Conservation (phyloP, 2,888 invertebrate species). For the Silvanus unidentatus region DNA sequence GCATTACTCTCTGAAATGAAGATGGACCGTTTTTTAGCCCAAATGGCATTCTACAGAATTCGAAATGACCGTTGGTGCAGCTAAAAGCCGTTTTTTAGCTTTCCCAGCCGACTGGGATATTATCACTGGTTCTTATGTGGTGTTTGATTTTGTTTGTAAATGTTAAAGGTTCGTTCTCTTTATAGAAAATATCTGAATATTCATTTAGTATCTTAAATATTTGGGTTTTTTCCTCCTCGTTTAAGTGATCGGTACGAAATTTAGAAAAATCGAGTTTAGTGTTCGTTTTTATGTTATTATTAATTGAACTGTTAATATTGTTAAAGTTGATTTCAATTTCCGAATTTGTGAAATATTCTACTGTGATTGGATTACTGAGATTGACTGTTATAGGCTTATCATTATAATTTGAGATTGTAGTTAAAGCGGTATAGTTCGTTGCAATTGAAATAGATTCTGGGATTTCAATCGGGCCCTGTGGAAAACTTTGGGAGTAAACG, state of each 20-base stretch:
- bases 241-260: constrained; percentile 12
- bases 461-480: constrained; percentile 15
- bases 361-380: constrained; percentile 13
- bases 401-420: constrained; percentile 13
- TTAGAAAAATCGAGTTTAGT: no score
- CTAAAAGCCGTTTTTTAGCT: constrained; percentile 27
- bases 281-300: no score
- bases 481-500: no score
- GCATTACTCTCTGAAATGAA: constrained; percentile 29
- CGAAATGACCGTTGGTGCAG: constrained; percentile 24
- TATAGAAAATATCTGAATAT: constrained; percentile 18
- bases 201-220: constrained; percentile 10
- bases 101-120: constrained; percentile 18
- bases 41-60: constrained; percentile 29
- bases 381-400: constrained; percentile 2
- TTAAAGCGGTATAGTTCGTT: constrained; percentile 11
- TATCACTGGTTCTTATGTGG: constrained; percentile 11
- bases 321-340: neutral
- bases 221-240: constrained; percentile 15
- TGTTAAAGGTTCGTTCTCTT: constrained; percentile 8
- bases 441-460: constrained; percentile 12
- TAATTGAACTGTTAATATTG: no score
- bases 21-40: constrained; percentile 28
- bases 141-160: constrained; percentile 25
- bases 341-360: constrained; percentile 7